Evolutionary conservation across 2,888 invertebrate species (phyloP), one percentile per base, ranked within the genome.

Genomic region (Noctua comes): DNA sequence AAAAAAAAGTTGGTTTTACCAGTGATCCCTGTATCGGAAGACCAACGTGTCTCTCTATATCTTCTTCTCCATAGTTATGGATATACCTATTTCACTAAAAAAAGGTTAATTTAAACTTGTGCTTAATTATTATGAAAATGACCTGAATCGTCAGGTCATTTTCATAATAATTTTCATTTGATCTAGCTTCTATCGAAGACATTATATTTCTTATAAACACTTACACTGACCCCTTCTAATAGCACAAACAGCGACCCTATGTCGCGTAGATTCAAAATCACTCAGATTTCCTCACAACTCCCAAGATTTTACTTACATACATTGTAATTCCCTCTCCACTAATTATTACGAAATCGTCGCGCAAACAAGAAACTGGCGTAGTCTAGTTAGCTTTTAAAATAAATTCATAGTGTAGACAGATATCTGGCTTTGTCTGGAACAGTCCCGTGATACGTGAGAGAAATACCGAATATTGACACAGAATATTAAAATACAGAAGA

Each of bases 371-470:
- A 76, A 79, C 79, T 77, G 79, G 85, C 85, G 72, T 72, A 64
- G 71, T 64, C 72, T 88, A 83, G 79, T 86, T 89, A 86, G 83
- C 79, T 87, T 90, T 89, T 88, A 88, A 91, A 91, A 91, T 89
- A 91, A 91, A 92, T 92, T 90, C 90, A 90, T 90, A 91, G 91
- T 90, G 91, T 83, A 91, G 90, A 90, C 91, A 90, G 88, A 89
- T 90, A 91, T 91, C 88, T 83, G 84, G 84, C 83, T 87, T 87
- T 90, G 87, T 88, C 88, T 88, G 88, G 74, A 77, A 84, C 79
- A 71, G 80, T 86, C 75, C 76, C 73, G 72, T 75, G 71, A 69
- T 84, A 90, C 91, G 91, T 91, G 91, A 90, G 82, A 69, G 73
- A 88, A 91, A 90, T 91, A 80, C 73, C 68, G 77, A 88, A 83